Evolutionary conservation across 2,113 vertebrate species (phyloP), one percentile per base, ranked within the genome.

Genomic region (Syngnathus typhle): DNA sequence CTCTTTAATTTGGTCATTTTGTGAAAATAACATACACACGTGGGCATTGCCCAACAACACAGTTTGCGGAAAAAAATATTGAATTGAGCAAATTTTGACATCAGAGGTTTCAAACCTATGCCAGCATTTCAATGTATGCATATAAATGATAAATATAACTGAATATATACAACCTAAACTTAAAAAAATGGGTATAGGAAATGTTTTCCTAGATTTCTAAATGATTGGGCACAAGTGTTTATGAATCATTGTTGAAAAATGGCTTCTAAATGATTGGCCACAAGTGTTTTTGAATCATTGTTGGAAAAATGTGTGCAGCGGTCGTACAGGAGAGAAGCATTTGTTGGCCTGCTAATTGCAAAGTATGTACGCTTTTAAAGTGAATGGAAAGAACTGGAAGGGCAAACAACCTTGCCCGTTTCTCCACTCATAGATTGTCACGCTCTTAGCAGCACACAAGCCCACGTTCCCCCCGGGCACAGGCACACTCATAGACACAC

Each of bases 381-480:
- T 79, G 78, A 80, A 75, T 68, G 61, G 82, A 82, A 84, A 77
- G 83, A 82, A 80, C 67, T 88, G 73, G 80, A 79, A 79, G 72
- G 73, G 75, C 64, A 69, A 73, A 69, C 61, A 62, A 65, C 76
- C 69, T 66, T 74, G 64, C 65, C 71, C 16, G n/a, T 68, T 52
- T 72, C 78, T 67, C 80, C 83, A 82, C 81, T 72, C 82, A 75
- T 63, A 70, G 63, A 65, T 64, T 59, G 77, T 86, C 82, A 69
- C 8, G 37, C 75, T 79, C 78, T 73, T 41, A 39, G n/a, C 41
- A 62, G 15, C 66, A 68, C 70, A 67, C 60, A 18, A 39, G 58
- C 44, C 10, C 36, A 38, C 65, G 11, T 39, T 39, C 72, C 73
- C 36, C 43, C 58, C 60, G 39, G 49, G 60, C 13, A 68, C 63